A percentile compares a stretch with the other conserved stretches of the same genome.
phyloP scores from a whole-genome alignment of 2,113 vertebrate genomes.

The Tretioscincus oriximinensis region DNA sequence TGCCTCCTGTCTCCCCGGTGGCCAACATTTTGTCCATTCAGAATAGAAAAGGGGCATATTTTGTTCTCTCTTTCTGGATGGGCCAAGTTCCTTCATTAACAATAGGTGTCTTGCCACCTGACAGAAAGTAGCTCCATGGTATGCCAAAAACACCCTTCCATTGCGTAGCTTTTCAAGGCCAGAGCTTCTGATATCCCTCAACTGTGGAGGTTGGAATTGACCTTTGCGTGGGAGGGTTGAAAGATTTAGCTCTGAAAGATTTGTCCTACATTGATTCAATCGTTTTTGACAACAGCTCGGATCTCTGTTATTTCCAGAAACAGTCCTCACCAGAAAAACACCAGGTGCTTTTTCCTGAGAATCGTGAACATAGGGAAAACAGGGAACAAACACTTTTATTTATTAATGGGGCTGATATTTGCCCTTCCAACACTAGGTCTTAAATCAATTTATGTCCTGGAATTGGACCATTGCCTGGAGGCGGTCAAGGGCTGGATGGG shows the following conservation, averaged over 20 bases:
- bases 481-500: too few relatives aligned
- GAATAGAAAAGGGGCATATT: slow-evolving; percentile 20
- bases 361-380: too few relatives aligned
- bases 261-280: background rate
- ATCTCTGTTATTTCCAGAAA: background rate
- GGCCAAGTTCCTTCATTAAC: slow-evolving; percentile 31
- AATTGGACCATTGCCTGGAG: too few relatives aligned
- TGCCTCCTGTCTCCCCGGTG: background rate
- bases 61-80: background rate
- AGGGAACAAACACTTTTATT: background rate
- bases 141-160: background rate
- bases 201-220: background rate
- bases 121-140: background rate
- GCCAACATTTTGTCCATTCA: slow-evolving; percentile 50
- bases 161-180: background rate
- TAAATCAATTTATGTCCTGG: too few relatives aligned
- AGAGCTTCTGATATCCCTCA: background rate
- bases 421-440: too few relatives aligned
- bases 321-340: background rate
- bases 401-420: background rate
- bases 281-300: background rate
- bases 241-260: background rate
- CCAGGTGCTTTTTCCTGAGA: background rate
- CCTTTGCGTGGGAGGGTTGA: background rate
- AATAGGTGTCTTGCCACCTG: slow-evolving; percentile 41